phyloP scores from a whole-genome alignment of 2,888 invertebrate species.

The Boloria euphrosyne region DNA sequence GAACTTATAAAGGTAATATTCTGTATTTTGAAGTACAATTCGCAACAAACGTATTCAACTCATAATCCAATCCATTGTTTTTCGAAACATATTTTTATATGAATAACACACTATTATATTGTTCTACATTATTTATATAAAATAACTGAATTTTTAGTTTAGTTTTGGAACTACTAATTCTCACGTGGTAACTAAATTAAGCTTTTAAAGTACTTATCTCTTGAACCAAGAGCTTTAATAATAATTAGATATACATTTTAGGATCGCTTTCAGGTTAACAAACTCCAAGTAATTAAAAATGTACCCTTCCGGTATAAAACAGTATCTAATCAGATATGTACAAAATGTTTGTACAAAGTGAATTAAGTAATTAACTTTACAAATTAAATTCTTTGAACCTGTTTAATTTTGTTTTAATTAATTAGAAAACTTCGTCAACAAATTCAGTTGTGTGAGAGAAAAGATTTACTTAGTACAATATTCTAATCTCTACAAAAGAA shows the following conservation, averaged over 20 bases:
- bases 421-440: conserved; percentile 15
- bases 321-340: conserved; percentile 16
- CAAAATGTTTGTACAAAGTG: conserved; percentile 21
- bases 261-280: background rate
- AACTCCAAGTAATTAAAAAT: conserved; percentile 9
- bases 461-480: background rate
- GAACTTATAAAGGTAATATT: too few species aligned
- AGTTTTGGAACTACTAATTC: too few species aligned
- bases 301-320: conserved; percentile 12
- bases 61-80: too few species aligned
- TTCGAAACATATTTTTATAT: too few species aligned
- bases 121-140: too few species aligned
- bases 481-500: background rate
- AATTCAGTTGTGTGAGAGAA: conserved; percentile 7
- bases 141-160: too few species aligned
- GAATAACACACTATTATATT: too few species aligned
- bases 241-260: background rate
- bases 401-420: conserved; percentile 22
- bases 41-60: too few species aligned
- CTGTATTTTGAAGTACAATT: too few species aligned
- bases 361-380: conserved; percentile 15
- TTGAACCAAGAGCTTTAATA: too few species aligned
- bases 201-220: too few species aligned
- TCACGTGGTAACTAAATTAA: too few species aligned
- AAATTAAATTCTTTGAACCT: conserved; percentile 19